Evolutionary conservation across 2,888 invertebrate species (phyloP).

Genomic region (Dermolepida albohirtum): DNA sequence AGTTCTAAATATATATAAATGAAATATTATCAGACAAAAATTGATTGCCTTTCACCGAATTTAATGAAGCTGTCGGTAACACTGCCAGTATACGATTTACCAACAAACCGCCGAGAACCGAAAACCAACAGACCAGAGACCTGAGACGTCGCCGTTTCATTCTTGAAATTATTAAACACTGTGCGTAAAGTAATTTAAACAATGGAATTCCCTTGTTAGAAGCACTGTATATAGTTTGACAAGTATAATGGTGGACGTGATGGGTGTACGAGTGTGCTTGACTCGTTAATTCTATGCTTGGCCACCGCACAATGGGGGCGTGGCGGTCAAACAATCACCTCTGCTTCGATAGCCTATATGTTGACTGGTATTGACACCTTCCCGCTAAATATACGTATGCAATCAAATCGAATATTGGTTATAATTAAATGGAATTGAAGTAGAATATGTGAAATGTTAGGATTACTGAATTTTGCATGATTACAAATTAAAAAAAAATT

Average conservation of each 20-base stretch:
- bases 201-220: slow-evolving; percentile 38
- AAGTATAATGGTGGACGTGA: slow-evolving; percentile 46
- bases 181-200: slow-evolving; percentile 29
- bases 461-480: slow-evolving; percentile 6
- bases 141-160: no score
- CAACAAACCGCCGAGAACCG: no score
- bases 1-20: no score
- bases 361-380: slow-evolving; percentile 56
- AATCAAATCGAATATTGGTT: slow-evolving; percentile 42
- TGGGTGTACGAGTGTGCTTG: slow-evolving; percentile 55
- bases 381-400: slow-evolving; percentile 48
- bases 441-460: neutral
- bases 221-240: slow-evolving; percentile 42
- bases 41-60: no score
- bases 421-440: slow-evolving; percentile 45
- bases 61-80: no score
- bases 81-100: no score
- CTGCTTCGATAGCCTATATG: slow-evolving; percentile 55
- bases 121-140: no score
- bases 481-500: slow-evolving; percentile 38
- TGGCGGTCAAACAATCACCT: slow-evolving; percentile 58
- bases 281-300: slow-evolving; percentile 55
- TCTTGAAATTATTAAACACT: slow-evolving; percentile 6
- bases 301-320: slow-evolving; percentile 51
- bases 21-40: no score